Base-by-base conservation (phyloP, 2,888 invertebrate species). In the Hypena proboscidalis region DNA sequence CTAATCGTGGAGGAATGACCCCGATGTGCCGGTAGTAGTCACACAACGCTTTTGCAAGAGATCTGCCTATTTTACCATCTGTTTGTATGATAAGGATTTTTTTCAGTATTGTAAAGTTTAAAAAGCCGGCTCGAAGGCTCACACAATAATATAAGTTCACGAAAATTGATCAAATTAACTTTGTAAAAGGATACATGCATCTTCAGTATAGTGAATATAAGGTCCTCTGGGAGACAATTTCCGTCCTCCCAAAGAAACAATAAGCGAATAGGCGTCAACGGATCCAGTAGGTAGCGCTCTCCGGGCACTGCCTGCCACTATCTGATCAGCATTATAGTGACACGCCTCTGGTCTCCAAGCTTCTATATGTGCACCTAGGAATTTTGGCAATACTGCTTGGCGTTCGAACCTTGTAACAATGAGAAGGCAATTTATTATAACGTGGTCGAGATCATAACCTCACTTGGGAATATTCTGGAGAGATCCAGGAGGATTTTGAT, bases 351-450 rank as follows among this genome's bases (percentile, higher is more conserved):
- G 77, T 15, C 95, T 94, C 90, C 98, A 99, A 68, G 99, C 99
- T 68, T 97, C 97, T 0, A 98, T 94, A 56, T 97, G 95, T 62
- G 94, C 94, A 27, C 96, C 94, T 43, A 99, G 92, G 48, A 99
- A 92, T 83, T 99, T 98, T 0, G 99, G 99, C 67, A 99, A 95
- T 2, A 99, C 95, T 29, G 98, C 95, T 83, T 99, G 99, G 15
- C 98, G 93, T 82, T 99, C 98, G 77, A 97, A 97, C 73, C 97
- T 96, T 30, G 14, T 6, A 26, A 33, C n/a, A 19, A n/a, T n/a
- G n/a, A n/a, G n/a, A n/a, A 8, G 3, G 7, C 3, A 22, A 7
- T 22, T 22, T 23, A n/a, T 15, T 29, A 20, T 36, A 32, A n/a
- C 0, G n/a, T 7, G 4, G 15, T 8, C 2, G 30, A n/a, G 0